Evolutionary conservation across 2,888 invertebrate species (phyloP).

Genomic region (Adela reaumurella): DNA sequence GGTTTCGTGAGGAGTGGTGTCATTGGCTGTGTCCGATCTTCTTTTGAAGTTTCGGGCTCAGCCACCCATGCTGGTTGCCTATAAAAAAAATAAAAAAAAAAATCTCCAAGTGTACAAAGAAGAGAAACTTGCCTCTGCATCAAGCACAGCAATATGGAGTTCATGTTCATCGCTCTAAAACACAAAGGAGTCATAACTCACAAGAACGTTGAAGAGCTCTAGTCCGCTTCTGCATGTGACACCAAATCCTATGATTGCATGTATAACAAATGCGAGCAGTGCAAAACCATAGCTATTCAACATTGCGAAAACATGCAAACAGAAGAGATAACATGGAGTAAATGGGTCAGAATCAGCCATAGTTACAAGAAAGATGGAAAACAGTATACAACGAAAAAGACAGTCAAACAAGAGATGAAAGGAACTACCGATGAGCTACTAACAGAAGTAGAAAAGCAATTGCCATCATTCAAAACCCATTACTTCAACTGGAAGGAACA

Average conservation of each 20-base stretch:
- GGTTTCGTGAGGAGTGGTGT: no score
- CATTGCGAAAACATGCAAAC: slow-evolving; percentile 4
- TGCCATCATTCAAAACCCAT: neutral
- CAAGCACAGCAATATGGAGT: slow-evolving; percentile 7
- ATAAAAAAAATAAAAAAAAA: no score
- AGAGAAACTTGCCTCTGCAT: slow-evolving; percentile 11
- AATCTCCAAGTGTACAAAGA: no score
- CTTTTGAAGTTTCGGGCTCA: no score
- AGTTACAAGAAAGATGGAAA: slow-evolving; percentile 8
- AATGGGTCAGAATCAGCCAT: slow-evolving; percentile 7
- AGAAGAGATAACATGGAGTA: slow-evolving; percentile 7
- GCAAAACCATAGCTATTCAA: slow-evolving; percentile 3
- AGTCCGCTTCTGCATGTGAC: slow-evolving; percentile 5
- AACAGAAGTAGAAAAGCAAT: neutral
- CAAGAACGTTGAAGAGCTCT: slow-evolving; percentile 6
- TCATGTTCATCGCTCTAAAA: no score
- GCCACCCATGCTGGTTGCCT: no score
- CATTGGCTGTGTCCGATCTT: no score
- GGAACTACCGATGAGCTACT: neutral
- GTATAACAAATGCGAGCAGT: slow-evolving; percentile 8
- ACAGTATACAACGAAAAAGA: slow-evolving; percentile 6
- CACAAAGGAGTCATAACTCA: slow-evolving; percentile 6
- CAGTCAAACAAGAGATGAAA: slow-evolving; percentile 7
- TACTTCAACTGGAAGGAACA: slow-evolving; percentile 7
- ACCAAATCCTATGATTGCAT: slow-evolving; percentile 8